These are phyloP conservation scores for Osmerus eperlanus DNA, from an alignment of 2,113 vertebrate species.

Conservation along the genomic window DNA sequence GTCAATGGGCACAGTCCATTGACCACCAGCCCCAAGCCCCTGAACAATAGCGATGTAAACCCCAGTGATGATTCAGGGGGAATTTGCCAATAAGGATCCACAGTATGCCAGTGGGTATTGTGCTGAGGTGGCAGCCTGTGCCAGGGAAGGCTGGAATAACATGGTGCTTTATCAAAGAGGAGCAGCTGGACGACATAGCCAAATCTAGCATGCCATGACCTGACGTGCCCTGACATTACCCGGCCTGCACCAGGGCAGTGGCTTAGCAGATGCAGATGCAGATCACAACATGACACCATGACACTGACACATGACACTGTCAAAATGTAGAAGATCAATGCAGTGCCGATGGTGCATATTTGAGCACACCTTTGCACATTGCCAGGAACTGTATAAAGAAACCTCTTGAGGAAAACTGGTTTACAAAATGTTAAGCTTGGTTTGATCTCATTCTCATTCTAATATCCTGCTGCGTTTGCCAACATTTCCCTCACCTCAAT, in stretches of 20 bases:
- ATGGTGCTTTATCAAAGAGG: slow-evolving; percentile 15
- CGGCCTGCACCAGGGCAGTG: neutral
- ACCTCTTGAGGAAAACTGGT: too few species aligned
- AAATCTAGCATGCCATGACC: neutral
- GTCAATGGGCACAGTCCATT: slow-evolving; percentile 10
- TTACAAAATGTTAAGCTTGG: too few species aligned
- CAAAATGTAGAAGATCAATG: neutral
- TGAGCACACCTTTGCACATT: too few species aligned
- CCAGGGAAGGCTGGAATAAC: slow-evolving; percentile 19
- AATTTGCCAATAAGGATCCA: slow-evolving; percentile 22
- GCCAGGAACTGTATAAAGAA: too few species aligned
- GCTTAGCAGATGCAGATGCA: neutral
- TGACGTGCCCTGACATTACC: neutral
- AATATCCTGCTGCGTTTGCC: too few species aligned
- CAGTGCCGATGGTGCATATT: neutral
- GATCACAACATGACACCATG: neutral
- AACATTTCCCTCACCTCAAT: too few species aligned
- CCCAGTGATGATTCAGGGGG: slow-evolving; percentile 34
- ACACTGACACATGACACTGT: neutral
- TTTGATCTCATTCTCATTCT: too few species aligned
- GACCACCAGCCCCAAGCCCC: slow-evolving; percentile 1
- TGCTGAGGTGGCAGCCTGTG: slow-evolving; percentile 30
- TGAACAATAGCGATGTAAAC: slow-evolving; percentile 15
- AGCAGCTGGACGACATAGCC: neutral
- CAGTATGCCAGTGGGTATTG: slow-evolving; percentile 11